Evolutionary conservation across 2,797 vertebrate species (phyloP), one percentile per base, ranked within the genome.

Genomic region (Tachyglossus aculeatus): DNA sequence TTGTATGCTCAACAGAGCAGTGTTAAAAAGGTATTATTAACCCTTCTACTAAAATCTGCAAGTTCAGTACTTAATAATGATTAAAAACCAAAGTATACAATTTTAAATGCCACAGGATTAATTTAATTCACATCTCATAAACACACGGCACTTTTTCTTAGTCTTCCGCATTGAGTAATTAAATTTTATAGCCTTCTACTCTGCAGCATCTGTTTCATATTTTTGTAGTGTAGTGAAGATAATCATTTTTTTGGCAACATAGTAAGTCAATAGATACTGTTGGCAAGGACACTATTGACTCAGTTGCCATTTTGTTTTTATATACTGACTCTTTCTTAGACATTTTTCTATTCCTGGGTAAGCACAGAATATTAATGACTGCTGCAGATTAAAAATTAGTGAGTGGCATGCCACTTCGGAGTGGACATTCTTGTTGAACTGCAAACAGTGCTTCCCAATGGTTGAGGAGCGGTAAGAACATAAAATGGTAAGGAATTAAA

Each of bases 181-280:
- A 85, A 63, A 80, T 83, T 81, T 83, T 86, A 72, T 39, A 73
- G 65, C 21, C 74, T 84, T 84, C 80, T 85, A 60, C 71, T 87
- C 73, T 79, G 36, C 55, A 84, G 55, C 78, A 85, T 87, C 86
- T 87, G 84, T 72, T 86, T 86, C 73, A 68, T 84, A 78, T 67
- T 87, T 82, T 50, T 74, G 24, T 69, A 64, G 48, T 80, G 62
- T 71, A 86, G 83, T 85, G 81, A 83, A 84, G 71, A 48, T 77
- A n/a, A 83, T 80, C 71, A 72, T 25, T 70, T 85, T 86, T 65
- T 83, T 81, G 80, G 60, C 74, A 74, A 18, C 41, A 34, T 72
- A 75, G 74, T 75, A 82, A 89, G 69, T 77, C 74, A 86, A 84
- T 81, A 84, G 70, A 39, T 83, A 37, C 39, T 85, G 54, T 80